Conservation (phyloP, 2,113 vertebrate genomes). For the Buteo buteo region DNA sequence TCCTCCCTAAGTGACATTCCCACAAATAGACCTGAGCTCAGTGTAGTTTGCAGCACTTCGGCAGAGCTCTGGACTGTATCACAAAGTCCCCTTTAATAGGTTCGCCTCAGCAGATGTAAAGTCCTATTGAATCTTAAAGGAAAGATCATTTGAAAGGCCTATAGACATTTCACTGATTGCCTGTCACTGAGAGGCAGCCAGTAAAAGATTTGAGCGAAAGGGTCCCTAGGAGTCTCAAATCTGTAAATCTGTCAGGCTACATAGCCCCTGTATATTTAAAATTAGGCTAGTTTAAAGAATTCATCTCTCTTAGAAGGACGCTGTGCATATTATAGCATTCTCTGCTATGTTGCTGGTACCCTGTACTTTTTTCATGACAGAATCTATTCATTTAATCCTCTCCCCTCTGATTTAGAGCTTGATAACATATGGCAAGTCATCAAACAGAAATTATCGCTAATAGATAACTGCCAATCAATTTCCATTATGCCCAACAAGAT, state of each 20-base stretch:
- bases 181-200: conserved; percentile 40
- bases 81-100: conserved; percentile 34
- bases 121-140: conserved; percentile 41
- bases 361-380: conserved; percentile 14
- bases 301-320: conserved; percentile 4
- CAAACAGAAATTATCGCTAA: conserved; percentile 64
- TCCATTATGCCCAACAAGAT: conserved; percentile 59
- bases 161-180: conserved; percentile 28
- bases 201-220: conserved; percentile 39
- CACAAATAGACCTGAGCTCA: conserved; percentile 2
- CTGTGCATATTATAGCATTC: not conserved
- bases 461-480: conserved; percentile 67
- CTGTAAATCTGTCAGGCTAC: conserved; percentile 39
- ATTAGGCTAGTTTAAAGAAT: conserved; percentile 40
- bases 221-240: not conserved
- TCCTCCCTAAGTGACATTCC: not conserved
- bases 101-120: not conserved
- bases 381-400: conserved; percentile 31
- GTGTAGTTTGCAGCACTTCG: not conserved
- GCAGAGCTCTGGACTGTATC: conserved; percentile 19
- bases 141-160: conserved; percentile 32
- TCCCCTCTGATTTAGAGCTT: conserved; percentile 38
- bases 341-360: not conserved
- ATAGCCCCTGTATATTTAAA: conserved; percentile 12
- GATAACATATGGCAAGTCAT: conserved; percentile 62